phyloP scores from a whole-genome alignment of 1,140 invertebrate genomes.

The Heliconius congener region DNA sequence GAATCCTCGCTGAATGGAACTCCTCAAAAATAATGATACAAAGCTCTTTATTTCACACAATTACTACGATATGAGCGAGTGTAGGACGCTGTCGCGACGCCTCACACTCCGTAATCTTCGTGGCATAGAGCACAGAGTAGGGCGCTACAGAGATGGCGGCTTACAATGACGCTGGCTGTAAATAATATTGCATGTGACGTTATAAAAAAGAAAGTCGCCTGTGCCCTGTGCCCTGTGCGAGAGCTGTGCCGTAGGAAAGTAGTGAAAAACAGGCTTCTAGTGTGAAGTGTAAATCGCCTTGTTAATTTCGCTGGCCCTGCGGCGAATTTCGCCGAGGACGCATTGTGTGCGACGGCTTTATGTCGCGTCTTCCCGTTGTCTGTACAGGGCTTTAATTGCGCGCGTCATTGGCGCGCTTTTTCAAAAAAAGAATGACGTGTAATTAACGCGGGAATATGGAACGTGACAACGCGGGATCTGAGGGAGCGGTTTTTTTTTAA shows the following conservation, averaged over 20 bases:
- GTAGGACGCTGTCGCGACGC: conserved; percentile 25
- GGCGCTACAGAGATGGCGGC: conserved; percentile 37
- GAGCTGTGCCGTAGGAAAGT: conserved; percentile 59
- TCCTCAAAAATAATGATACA: conserved; percentile 74
- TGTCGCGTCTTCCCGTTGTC: conserved; percentile 80
- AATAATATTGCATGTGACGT: conserved; percentile 43
- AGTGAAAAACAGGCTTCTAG: conserved; percentile 76
- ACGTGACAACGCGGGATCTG: conserved; percentile 79
- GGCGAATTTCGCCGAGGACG: conserved; percentile 79
- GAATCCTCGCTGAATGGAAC: conserved; percentile 47
- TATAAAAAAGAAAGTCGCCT: not conserved
- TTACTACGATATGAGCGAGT: conserved; percentile 63
- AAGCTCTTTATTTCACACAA: conserved; percentile 78
- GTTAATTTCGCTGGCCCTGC: conserved; percentile 79
- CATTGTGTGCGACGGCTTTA: conserved; percentile 79
- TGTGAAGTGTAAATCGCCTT: conserved; percentile 81
- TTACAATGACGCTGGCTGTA: conserved; percentile 28
- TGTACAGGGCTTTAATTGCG: conserved; percentile 79
- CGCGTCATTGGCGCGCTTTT: conserved; percentile 80
- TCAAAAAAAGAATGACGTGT: conserved; percentile 81
- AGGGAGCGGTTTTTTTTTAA: conserved; percentile 73
- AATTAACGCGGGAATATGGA: conserved; percentile 81
- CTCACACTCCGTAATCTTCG: conserved; percentile 42
- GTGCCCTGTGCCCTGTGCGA: conserved; percentile 25
- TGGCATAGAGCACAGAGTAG: conserved; percentile 51